Evolutionary conservation across 2,888 invertebrate genomes (phyloP), one percentile per base, ranked within the genome.

Genomic region (Spodoptera picta): DNA sequence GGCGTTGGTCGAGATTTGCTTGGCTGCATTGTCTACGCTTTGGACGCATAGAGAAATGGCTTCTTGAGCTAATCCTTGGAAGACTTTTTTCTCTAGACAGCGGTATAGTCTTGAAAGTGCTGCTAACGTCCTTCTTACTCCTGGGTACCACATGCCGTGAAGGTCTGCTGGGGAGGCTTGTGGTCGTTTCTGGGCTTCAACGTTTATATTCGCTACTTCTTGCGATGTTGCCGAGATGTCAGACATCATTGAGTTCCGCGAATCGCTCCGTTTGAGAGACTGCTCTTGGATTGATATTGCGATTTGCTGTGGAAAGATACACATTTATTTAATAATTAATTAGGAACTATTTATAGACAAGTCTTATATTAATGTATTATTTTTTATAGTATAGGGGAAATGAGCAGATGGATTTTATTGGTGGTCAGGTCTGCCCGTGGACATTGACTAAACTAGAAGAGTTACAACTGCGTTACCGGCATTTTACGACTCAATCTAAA

Each of bases 111-210:
- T 97, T 0, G 99, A 99, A 4, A 99, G 94, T 70, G 99, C 99
- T 23, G 99, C 98, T 19, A 99, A 92, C 0, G 99, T 99, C 49
- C 99, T 95, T 19, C 99, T 95, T 0, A 99, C 99, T 0, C 98
- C 99, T 0, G 99, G 99, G 91, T 99, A 99, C 99, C 99, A 99
- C 99, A 99, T 99, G 31, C 99, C 99, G 91, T 99, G 99, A 42
- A 99, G 95, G 95, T 99, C 99, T 0, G 99, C 98, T 0, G 99
- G 98, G 0, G 98, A 98, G 85, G 97, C 97, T 9, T 85, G 89
- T 12, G 93, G 80, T 65, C 92, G 55, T 0, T 90, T 68, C 45
- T 90, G 90, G 0, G 90, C 88, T 67, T 92, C 94, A 31, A 85
- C 94, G 63, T 94, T 96, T 48, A 96, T 95, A 76, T 95, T 95